Evolutionary conservation across 2,888 invertebrate species (phyloP).

Genomic region (Cerastis rubricosa): DNA sequence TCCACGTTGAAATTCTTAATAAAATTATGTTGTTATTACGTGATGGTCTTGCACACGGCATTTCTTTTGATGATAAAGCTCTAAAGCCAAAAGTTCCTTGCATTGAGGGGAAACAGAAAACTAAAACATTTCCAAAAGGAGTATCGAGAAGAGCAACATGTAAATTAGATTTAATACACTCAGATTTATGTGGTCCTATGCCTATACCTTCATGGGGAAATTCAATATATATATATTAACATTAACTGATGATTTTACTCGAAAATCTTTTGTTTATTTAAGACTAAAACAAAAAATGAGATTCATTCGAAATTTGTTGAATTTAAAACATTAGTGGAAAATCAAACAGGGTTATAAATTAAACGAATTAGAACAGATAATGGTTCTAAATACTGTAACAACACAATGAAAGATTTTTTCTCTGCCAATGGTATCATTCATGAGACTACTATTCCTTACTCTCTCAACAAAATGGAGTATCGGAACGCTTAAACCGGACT

Average conservation of each 20-base stretch:
- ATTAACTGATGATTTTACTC: conserved; percentile 8
- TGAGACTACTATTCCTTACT: conserved; percentile 5
- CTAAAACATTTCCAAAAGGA: conserved; percentile 5
- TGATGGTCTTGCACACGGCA: conserved; percentile 1
- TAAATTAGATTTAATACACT: conserved; percentile 4
- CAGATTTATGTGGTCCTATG: conserved; percentile 1
- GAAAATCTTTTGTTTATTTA: conserved; percentile 8
- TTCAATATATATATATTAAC: too few relatives aligned
- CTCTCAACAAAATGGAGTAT: conserved; percentile 2
- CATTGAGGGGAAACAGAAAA: conserved; percentile 3
- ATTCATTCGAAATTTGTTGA: background rate
- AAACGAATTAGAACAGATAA: background rate
- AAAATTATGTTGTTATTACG: conserved; percentile 10
- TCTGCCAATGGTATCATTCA: conserved; percentile 1
- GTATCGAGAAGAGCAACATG: background rate
- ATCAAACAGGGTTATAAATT: conserved; percentile 5
- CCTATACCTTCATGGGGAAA: background rate
- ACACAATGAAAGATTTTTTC: background rate
- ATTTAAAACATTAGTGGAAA: conserved; percentile 1
- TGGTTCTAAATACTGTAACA: background rate
- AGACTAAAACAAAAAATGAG: background rate
- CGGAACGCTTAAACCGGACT: conserved; percentile 2
- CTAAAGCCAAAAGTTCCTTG: background rate
- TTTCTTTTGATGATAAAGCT: conserved; percentile 1
- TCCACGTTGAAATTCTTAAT: too few relatives aligned